Conservation (phyloP, 2,888 invertebrate genomes). For the Cryptocheilus praepositus region DNA sequence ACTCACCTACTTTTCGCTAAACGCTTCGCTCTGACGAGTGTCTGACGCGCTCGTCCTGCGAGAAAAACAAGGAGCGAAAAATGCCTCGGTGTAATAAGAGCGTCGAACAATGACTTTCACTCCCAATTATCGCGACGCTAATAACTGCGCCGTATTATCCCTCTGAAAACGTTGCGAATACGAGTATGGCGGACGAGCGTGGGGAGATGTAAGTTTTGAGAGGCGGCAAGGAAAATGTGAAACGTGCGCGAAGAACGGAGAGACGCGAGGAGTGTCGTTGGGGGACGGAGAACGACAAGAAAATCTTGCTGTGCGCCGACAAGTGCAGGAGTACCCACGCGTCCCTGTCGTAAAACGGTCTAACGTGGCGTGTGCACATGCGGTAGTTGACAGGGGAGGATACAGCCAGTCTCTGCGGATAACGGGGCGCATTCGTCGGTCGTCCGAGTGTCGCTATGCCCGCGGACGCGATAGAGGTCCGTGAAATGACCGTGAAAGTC, state of each 20-base stretch:
- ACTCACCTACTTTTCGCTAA: too few species aligned
- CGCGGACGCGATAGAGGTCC: too few species aligned
- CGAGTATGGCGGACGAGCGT: background rate
- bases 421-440: slow-evolving; percentile 22
- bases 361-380: background rate
- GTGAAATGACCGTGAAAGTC: too few species aligned
- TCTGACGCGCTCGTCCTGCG: too few species aligned
- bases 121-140: too few species aligned
- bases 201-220: background rate
- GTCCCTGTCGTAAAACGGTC: slow-evolving; percentile 4
- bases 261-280: too few species aligned
- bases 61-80: too few species aligned
- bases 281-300: background rate
- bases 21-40: too few species aligned
- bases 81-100: too few species aligned
- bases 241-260: background rate
- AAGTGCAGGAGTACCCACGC: slow-evolving; percentile 1
- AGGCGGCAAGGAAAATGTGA: background rate
- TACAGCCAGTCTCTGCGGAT: slow-evolving; percentile 8
- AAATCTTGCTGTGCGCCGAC: slow-evolving; percentile 4
- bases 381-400: slow-evolving; percentile 19
- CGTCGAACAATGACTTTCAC: too few species aligned
- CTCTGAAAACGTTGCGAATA: background rate
- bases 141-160: too few species aligned
- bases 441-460: slow-evolving; percentile 12